A percentile compares a stretch with the other conserved stretches of the same genome.
Conservation (phyloP, 2,797 vertebrate species). For the Gallinago solitaria region DNA sequence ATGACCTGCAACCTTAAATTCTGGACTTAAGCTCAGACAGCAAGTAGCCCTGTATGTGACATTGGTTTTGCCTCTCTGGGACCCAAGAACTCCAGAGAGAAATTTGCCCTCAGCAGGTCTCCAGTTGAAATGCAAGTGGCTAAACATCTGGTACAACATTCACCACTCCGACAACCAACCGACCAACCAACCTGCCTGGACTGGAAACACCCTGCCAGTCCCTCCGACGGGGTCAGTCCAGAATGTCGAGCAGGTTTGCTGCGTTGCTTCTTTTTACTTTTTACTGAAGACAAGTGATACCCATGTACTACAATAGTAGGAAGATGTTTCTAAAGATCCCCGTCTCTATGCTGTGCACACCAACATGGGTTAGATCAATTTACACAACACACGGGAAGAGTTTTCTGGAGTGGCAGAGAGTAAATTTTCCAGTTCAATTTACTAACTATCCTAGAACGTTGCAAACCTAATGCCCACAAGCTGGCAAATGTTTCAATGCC, state of each 20-base stretch:
- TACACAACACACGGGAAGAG: not conserved
- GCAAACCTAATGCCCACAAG: not conserved
- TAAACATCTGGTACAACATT: not conserved
- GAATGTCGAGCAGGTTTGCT: not conserved
- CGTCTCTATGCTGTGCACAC: too few species aligned
- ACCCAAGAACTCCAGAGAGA: not conserved
- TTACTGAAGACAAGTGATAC: not conserved
- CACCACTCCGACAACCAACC: not conserved
- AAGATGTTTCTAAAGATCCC: not conserved
- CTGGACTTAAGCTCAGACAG: not conserved
- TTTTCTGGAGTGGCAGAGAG: not conserved
- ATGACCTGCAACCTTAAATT: not conserved
- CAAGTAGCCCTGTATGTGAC: not conserved
- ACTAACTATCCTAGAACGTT: not conserved
- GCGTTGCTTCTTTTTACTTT: not conserved
- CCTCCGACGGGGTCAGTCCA: fast-evolving
- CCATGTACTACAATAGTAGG: not conserved
- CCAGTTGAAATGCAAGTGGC: not conserved
- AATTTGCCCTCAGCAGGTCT: not conserved
- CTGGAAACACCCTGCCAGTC: not conserved
- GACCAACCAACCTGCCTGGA: not conserved
- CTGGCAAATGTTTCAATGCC: too few species aligned
- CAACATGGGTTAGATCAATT: not conserved
- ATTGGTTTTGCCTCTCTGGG: not conserved
- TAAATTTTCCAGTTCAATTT: not conserved